Conservation (phyloP, 1,140 invertebrate genomes). For the Babylonia areolata region DNA sequence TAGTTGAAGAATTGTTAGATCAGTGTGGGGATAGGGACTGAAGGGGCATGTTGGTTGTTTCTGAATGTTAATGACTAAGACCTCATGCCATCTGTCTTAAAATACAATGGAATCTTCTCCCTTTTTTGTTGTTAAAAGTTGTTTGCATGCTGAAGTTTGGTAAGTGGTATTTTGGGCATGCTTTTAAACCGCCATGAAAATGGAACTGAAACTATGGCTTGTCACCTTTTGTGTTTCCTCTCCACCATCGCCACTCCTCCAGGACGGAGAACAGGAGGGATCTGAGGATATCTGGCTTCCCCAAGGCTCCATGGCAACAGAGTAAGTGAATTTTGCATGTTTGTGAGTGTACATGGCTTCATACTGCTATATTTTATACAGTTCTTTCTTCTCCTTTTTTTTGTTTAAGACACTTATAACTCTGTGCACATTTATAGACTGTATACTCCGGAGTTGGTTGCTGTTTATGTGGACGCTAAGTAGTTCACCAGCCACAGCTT, state of each 20-base stretch:
- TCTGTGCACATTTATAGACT: background rate
- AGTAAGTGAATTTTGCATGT: slow-evolving; percentile 25
- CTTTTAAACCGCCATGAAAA: too few species aligned
- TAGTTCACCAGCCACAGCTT: background rate
- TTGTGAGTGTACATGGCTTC: background rate
- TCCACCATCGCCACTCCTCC: background rate
- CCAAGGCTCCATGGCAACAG: background rate
- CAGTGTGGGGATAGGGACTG: too few species aligned
- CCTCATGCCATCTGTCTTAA: too few species aligned
- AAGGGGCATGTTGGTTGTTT: too few species aligned
- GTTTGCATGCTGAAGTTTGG: too few species aligned
- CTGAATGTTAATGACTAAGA: too few species aligned
- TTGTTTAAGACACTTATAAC: background rate
- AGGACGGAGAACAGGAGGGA: slow-evolving; percentile 9
- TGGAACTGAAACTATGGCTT: too few species aligned
- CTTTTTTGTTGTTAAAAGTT: too few species aligned
- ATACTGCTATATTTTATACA: background rate
- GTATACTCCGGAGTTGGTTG: background rate
- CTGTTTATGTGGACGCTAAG: background rate
- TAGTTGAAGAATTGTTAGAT: too few species aligned
- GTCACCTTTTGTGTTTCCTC: too few species aligned
- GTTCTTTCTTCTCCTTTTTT: background rate
- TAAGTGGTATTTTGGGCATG: too few species aligned
- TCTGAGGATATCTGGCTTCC: slow-evolving; percentile 24
- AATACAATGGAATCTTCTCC: too few species aligned